Base-by-base conservation (phyloP, 2,113 vertebrate species). In the Xyliphius kryptos region DNA sequence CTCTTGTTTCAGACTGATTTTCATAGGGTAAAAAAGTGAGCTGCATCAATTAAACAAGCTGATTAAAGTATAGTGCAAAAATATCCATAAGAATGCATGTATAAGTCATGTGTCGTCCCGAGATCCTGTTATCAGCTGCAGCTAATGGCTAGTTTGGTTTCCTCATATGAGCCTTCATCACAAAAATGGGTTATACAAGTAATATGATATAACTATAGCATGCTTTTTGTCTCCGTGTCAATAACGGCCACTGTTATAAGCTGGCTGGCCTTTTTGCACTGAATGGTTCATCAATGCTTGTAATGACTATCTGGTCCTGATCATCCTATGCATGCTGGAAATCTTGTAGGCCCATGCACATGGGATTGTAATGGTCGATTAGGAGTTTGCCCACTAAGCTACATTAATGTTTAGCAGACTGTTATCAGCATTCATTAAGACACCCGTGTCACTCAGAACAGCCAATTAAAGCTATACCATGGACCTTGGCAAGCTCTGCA, bases 381-480 rank as follows among this genome's bases (percentile, higher is more conserved):
- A 70, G 64, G 36, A 54, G 51, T 38, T 55, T 32, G 53, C 22
- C 38, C 61, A 55, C 20, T n/a, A 26, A 66, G 59, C 44, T 63
- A 60, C 50, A 68, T 72, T 68, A 55, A 41, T 17, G 26, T n/a
- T 49, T 53, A 60, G 56, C 44, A 60, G 49, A 63, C 46, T 53
- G 58, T 70, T 61, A 74, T 67, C 64, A 67, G 56, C 66, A 65
- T 44, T 70, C 56, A 70, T 74, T 70, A 74, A 67, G 51, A 70
- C 60, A 61, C 63, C 68, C 37, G 19, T 70, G 68, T 67, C 68
- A 70, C 72, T 57, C 51, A 64, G 60, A 63, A 32, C 47, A 54
- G 21, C 68, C 68, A 70, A 74, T 74, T 74, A 70, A 58, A 60
- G 32, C 15, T 2, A n/a, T 44, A 54, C 64, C 57, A 26, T 48